Evolutionary conservation across 2,888 invertebrate species (phyloP).

Genomic region (Malacosoma neustria): DNA sequence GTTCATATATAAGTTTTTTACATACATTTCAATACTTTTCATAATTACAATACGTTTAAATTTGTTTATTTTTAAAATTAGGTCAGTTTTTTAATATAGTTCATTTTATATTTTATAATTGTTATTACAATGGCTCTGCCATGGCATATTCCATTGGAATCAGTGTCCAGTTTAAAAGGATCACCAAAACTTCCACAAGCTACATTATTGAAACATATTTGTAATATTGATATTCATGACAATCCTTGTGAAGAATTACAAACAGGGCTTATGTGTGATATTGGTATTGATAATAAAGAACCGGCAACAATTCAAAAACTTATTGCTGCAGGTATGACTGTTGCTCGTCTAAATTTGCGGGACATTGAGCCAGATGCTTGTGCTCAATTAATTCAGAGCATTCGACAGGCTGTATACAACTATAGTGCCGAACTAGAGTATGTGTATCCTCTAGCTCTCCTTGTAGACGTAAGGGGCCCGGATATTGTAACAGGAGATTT

Average conservation of each 20-base stretch:
- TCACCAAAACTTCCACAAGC: conserved; percentile 25
- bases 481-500: conserved; percentile 57
- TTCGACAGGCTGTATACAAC: conserved; percentile 62
- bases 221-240: conserved; percentile 43
- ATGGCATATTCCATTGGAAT: conserved; percentile 60
- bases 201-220: conserved; percentile 47
- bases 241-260: conserved; percentile 57
- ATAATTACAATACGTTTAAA: too few species aligned
- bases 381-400: conserved; percentile 54
- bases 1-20: too few species aligned
- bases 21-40: too few species aligned
- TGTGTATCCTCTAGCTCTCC: conserved; percentile 62
- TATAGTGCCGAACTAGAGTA: conserved; percentile 62
- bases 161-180: conserved; percentile 26
- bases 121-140: conserved; percentile 64
- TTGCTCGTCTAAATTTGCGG: conserved; percentile 57
- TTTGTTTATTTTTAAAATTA: too few species aligned
- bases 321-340: conserved; percentile 62
- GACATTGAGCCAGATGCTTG: conserved; percentile 57
- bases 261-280: conserved; percentile 63
- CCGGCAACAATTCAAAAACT: conserved; percentile 53
- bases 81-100: too few species aligned
- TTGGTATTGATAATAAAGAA: conserved; percentile 47
- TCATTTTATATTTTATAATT: too few species aligned
- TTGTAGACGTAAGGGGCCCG: conserved; percentile 54